Evolutionary conservation across 2,888 invertebrate genomes (phyloP).

Genomic region (Drosophila pegasa): DNA sequence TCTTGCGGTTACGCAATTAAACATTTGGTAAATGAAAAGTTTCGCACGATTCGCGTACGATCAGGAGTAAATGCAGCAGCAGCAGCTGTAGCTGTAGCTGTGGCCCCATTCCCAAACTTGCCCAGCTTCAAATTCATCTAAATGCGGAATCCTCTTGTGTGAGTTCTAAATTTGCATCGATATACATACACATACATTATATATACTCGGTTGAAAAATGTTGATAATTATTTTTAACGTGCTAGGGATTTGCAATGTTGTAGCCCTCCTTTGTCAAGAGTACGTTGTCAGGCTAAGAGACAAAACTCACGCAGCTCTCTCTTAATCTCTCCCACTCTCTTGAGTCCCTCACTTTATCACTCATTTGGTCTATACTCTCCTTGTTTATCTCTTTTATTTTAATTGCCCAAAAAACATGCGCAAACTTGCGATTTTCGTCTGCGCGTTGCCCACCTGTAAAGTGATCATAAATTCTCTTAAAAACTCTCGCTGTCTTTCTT

Average conservation of each 20-base stretch:
- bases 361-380: constrained; percentile 1
- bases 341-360: constrained; percentile 8
- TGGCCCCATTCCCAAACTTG: constrained; percentile 63
- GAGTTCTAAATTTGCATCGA: constrained; percentile 53
- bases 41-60: constrained; percentile 41
- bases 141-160: constrained; percentile 75
- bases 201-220: constrained; percentile 62
- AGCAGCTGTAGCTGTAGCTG: constrained; percentile 59
- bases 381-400: constrained; percentile 19
- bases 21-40: constrained; percentile 62
- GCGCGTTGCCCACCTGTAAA: constrained; percentile 72
- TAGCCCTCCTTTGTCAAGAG: constrained; percentile 27
- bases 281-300: constrained; percentile 25
- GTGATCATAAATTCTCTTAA: constrained; percentile 12
- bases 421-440: constrained; percentile 42
- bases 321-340: background rate
- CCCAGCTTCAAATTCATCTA: constrained; percentile 75
- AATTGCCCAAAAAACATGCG: constrained; percentile 72
- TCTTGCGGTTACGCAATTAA: constrained; percentile 67
- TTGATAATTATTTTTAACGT: constrained; percentile 80
- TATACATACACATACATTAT: background rate
- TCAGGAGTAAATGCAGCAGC: constrained; percentile 56
- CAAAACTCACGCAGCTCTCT: constrained; percentile 1
- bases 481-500: constrained; percentile 15
- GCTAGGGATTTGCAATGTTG: constrained; percentile 75